Percentiles rank a stretch among this genome's conserved stretches.
These are phyloP conservation scores for Ips typographus DNA, from an alignment of 1,140 invertebrate species.

Conservation along the genomic window DNA sequence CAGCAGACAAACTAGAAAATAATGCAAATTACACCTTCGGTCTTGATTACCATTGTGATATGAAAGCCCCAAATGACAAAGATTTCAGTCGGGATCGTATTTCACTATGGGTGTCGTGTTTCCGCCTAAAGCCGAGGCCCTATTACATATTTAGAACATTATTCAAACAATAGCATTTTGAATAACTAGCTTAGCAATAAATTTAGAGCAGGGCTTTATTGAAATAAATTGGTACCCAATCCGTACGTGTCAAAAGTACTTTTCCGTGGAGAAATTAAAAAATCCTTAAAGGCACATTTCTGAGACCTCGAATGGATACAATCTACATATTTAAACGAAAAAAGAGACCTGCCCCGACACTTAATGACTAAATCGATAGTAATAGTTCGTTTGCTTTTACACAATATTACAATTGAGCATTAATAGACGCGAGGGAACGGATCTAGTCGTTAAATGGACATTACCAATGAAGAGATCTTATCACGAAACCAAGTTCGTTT, in stretches of 20 bases:
- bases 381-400: conserved; percentile 46
- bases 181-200: no score
- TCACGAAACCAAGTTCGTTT: conserved; percentile 1
- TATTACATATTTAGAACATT: no score
- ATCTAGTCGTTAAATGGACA: conserved; percentile 43
- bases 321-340: neutral
- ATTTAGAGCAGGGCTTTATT: no score
- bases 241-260: neutral
- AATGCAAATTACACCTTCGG: no score
- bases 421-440: conserved; percentile 32
- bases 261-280: neutral
- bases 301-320: neutral
- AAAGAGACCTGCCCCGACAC: conserved; percentile 6
- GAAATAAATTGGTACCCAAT: no score
- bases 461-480: conserved; percentile 35
- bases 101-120: no score
- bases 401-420: conserved; percentile 39
- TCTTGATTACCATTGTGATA: no score
- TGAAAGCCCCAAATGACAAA: no score
- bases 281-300: neutral
- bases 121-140: no score
- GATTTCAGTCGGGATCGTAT: no score
- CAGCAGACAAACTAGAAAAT: no score
- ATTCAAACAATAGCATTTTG: no score
- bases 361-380: conserved; percentile 50